Evolutionary conservation across 2,888 invertebrate genomes (phyloP).

Genomic region (Pogonocherus hispidulus): DNA sequence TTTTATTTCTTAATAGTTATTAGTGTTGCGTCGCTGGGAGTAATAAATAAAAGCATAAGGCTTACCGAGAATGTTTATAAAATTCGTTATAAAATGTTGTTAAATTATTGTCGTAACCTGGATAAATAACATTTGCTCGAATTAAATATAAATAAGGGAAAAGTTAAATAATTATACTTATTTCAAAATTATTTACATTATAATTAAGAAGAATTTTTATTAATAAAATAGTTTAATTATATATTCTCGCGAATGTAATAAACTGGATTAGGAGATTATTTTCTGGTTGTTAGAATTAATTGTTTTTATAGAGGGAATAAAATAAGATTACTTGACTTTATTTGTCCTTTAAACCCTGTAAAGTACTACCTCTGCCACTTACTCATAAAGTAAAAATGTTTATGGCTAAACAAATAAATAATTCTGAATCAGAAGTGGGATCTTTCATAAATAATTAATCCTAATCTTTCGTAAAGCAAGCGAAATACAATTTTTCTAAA

Average conservation of each 20-base stretch:
- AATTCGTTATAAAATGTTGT: conserved; percentile 14
- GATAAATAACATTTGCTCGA: conserved; percentile 16
- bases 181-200: conserved; percentile 22
- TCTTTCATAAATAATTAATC: too few relatives aligned
- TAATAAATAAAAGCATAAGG: conserved; percentile 2
- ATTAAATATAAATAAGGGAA: conserved; percentile 1
- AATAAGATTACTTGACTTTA: neutral
- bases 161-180: too few relatives aligned
- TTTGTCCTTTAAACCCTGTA: neutral
- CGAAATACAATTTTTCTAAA: too few relatives aligned
- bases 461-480: too few relatives aligned
- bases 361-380: neutral
- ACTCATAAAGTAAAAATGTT: neutral
- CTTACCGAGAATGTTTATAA: conserved; percentile 9
- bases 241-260: neutral
- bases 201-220: conserved; percentile 14
- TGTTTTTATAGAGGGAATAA: neutral
- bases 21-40: neutral
- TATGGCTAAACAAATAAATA: neutral
- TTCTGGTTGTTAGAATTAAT: conserved; percentile 1
- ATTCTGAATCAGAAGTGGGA: conserved; percentile 16
- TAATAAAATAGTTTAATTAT: conserved; percentile 9
- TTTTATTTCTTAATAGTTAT: neutral
- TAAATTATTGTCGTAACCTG: conserved; percentile 5
- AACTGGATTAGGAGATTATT: neutral